Evolutionary conservation across 2,888 invertebrate species (phyloP).

Genomic region (Agriopis leucophaearia): DNA sequence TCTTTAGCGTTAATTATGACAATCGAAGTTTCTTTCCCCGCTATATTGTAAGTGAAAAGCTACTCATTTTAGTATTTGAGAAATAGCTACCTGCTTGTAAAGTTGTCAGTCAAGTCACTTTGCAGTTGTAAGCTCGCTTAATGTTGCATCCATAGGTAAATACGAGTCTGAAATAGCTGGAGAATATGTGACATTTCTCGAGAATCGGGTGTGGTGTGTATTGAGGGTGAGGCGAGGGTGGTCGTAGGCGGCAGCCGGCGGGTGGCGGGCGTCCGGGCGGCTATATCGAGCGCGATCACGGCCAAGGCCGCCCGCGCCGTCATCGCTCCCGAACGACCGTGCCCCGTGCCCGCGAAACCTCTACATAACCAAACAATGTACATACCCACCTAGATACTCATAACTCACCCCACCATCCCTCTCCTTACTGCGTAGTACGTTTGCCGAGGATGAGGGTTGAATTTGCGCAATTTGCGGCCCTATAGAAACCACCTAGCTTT

Average conservation of each 20-base stretch:
- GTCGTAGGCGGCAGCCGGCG: constrained; percentile 49
- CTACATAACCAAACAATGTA: constrained; percentile 44
- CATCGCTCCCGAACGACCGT: constrained; percentile 66
- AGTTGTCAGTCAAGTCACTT: background rate
- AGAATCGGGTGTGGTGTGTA: constrained; percentile 59
- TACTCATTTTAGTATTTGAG: background rate
- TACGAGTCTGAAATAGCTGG: constrained; percentile 59
- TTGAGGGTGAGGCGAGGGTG: constrained; percentile 50
- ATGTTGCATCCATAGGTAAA: constrained; percentile 29
- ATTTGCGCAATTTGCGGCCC: constrained; percentile 10
- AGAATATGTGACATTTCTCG: constrained; percentile 61
- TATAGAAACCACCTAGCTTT: background rate
- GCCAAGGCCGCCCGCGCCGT: constrained; percentile 80
- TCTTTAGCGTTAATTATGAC: background rate
- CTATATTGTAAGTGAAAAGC: background rate
- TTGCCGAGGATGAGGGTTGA: constrained; percentile 25
- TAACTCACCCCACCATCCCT: constrained; percentile 25
- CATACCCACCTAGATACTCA: constrained; percentile 24
- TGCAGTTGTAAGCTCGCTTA: constrained; percentile 1
- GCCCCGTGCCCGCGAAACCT: constrained; percentile 50
- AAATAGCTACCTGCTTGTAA: background rate
- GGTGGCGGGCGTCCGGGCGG: constrained; percentile 61
- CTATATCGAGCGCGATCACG: constrained; percentile 86
- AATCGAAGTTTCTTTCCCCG: background rate
- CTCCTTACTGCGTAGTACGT: constrained; percentile 50